These are phyloP conservation scores for Drosophila cyrtoloma DNA, from an alignment of 2,888 invertebrate genomes.

Conservation along the genomic window DNA sequence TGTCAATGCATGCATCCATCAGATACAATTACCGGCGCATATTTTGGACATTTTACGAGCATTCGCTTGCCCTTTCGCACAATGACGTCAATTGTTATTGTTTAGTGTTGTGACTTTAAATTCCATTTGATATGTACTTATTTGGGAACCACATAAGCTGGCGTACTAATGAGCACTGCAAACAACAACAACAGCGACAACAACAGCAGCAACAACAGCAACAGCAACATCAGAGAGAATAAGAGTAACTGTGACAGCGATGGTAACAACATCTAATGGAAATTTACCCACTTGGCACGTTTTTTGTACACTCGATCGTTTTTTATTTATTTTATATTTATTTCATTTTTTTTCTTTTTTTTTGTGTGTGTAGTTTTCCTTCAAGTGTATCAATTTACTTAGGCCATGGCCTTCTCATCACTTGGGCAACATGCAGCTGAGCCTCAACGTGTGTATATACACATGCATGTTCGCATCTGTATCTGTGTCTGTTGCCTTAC, in stretches of 20 bases:
- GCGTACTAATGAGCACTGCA: conserved; percentile 64
- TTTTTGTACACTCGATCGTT: conserved; percentile 23
- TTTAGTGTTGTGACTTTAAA: conserved; percentile 46
- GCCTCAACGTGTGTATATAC: background rate
- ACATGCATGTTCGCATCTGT: background rate
- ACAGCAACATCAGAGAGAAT: conserved; percentile 13
- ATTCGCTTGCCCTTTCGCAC: conserved; percentile 19
- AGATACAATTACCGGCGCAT: conserved; percentile 47
- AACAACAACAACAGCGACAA: conserved; percentile 32
- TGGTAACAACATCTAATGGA: conserved; percentile 60
- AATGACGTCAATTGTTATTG: conserved; percentile 63
- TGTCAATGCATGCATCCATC: conserved; percentile 74
- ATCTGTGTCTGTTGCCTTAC: background rate
- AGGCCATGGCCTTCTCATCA: conserved; percentile 41
- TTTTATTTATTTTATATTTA: conserved; percentile 17
- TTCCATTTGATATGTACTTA: conserved; percentile 43
- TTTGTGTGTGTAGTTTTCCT: conserved; percentile 32
- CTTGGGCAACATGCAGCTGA: conserved; percentile 31
- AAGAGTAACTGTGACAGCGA: conserved; percentile 20
- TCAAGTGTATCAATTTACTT: conserved; percentile 47
- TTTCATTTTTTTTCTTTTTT: conserved; percentile 9
- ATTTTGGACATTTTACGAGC: conserved; percentile 42
- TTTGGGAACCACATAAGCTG: conserved; percentile 49
- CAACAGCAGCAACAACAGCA: conserved; percentile 11
- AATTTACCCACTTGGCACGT: conserved; percentile 76